Percentiles rank a stretch among this genome's conserved stretches.
phyloP scores from a whole-genome alignment of 37 sponge, comb jelly and placozoan genomes.

The Aplysina aerophoba region DNA sequence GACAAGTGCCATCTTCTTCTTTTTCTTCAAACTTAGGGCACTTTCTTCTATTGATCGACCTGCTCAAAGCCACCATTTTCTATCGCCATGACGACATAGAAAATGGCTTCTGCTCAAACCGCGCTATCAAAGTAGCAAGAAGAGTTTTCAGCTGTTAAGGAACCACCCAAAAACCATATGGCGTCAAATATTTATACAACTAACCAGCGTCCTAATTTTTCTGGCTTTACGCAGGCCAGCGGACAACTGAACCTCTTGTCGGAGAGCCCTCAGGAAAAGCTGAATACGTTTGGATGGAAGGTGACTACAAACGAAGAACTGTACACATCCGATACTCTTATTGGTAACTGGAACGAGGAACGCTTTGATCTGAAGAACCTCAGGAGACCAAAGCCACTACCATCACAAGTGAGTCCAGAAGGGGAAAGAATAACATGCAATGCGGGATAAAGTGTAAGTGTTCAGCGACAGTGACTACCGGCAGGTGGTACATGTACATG shows the following conservation, averaged over 20 bases:
- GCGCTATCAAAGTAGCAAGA: not conserved
- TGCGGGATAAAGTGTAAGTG: no score
- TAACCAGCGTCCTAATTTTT: slow-evolving; percentile 38
- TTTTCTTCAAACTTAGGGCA: no score
- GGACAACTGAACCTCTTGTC: slow-evolving; percentile 65
- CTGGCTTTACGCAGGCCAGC: slow-evolving; percentile 65
- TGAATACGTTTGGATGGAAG: slow-evolving; percentile 75
- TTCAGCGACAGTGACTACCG: no score
- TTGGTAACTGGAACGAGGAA: slow-evolving; percentile 95
- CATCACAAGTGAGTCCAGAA: slow-evolving; percentile 79
- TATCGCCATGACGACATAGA: no score
- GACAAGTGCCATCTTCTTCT: slow-evolving; percentile 48
- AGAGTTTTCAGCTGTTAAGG: not conserved
- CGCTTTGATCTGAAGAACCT: slow-evolving; percentile 72
- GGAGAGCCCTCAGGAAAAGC: slow-evolving; percentile 54
- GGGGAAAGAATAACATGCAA: no score
- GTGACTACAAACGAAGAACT: slow-evolving; percentile 40
- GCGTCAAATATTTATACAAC: not conserved
- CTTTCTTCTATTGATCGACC: not conserved
- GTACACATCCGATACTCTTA: slow-evolving; percentile 73
- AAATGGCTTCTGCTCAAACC: not conserved
- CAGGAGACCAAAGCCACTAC: slow-evolving; percentile 52
- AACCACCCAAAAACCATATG: not conserved
- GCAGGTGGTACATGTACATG: no score
- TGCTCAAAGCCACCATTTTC: no score